Conservation (phyloP, 2,797 vertebrate species). For the Phataginus tetradactyla region DNA sequence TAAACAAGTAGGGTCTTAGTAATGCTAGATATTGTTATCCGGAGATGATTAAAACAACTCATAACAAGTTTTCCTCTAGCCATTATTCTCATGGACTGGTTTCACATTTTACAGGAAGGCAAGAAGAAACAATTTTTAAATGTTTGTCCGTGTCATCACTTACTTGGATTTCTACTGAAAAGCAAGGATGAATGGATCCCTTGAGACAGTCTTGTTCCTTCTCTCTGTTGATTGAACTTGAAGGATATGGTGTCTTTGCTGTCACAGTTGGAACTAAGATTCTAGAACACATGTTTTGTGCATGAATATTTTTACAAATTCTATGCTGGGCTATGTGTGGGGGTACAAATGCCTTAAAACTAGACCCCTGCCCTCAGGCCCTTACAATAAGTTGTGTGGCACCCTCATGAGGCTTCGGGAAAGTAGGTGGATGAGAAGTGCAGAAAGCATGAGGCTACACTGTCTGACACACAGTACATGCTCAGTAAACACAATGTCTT, state of each 20-base stretch:
- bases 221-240: neutral
- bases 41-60: neutral
- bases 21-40: neutral
- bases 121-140: neutral
- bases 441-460: fast-evolving
- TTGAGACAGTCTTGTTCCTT: neutral
- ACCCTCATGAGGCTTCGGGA: neutral
- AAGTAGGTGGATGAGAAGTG: neutral
- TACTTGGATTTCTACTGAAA: neutral
- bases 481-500: neutral
- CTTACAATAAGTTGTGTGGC: neutral
- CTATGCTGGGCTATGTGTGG: neutral
- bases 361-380: too few species aligned
- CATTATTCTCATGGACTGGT: neutral
- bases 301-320: neutral
- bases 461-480: neutral
- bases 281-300: neutral
- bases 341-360: neutral
- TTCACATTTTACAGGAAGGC: slow-evolving; percentile 16
- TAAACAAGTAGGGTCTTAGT: neutral
- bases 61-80: neutral
- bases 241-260: neutral
- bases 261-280: neutral
- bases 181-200: neutral
- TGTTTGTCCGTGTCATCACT: neutral